A percentile compares a stretch with the other conserved stretches of the same genome.
phyloP scores from a whole-genome alignment of 2,888 invertebrate species.

The Selenia dentaria region DNA sequence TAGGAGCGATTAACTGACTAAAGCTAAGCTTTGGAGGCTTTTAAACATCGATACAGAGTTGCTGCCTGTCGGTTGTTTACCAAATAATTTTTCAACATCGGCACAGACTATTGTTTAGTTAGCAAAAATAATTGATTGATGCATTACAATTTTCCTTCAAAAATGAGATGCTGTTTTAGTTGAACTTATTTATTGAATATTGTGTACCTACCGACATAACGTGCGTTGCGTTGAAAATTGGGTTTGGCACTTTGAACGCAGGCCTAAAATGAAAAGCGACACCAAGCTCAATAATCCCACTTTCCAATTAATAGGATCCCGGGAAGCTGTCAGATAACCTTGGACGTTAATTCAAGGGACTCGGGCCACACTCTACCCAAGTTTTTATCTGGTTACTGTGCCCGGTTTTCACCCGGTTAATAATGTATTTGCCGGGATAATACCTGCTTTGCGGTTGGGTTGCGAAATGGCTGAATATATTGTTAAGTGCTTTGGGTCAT shows the following conservation, averaged over 20 bases:
- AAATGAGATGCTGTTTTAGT: too few species aligned
- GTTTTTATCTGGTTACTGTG: constrained; percentile 37
- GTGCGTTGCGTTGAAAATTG: too few species aligned
- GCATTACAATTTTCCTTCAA: too few species aligned
- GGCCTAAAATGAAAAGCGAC: constrained; percentile 10
- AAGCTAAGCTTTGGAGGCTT: too few species aligned
- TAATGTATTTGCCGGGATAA: constrained; percentile 45
- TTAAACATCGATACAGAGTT: too few species aligned
- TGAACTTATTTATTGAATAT: too few species aligned
- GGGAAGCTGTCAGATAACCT: constrained; percentile 19
- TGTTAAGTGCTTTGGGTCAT: constrained; percentile 24
- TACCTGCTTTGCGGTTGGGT: constrained; percentile 33
- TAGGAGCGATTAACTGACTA: too few species aligned
- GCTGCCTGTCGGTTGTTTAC: too few species aligned
- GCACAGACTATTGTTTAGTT: too few species aligned
- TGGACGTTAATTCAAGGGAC: constrained; percentile 27
- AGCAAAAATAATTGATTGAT: too few species aligned
- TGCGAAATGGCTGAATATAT: constrained; percentile 33
- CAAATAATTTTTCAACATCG: too few species aligned
- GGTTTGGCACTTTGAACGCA: constrained; percentile 5
- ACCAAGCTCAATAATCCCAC: constrained; percentile 18
- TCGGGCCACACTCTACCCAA: constrained; percentile 25
- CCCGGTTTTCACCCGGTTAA: constrained; percentile 39
- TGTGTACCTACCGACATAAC: too few species aligned
- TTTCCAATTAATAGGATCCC: constrained; percentile 23